Evolutionary conservation across 1,140 invertebrate species (phyloP).

Genomic region (Drosophila asahinai): DNA sequence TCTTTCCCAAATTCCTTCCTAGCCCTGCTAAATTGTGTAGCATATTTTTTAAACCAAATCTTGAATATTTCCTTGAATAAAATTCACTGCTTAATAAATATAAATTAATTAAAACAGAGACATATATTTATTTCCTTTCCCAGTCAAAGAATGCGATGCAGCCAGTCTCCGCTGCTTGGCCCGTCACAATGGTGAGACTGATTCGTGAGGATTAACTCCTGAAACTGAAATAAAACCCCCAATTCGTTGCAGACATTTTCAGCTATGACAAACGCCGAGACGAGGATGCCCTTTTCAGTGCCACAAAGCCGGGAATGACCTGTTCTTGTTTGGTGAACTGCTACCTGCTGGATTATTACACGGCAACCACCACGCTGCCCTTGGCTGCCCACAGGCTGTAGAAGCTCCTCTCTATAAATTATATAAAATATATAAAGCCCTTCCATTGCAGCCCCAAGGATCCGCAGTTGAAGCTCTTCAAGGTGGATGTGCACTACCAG

Average conservation of each 20-base stretch:
- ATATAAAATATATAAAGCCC: background rate
- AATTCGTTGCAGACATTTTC: slow-evolving; percentile 67
- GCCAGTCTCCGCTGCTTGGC: slow-evolving; percentile 63
- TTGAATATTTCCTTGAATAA: no score
- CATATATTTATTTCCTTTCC: background rate
- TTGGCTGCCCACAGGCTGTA: slow-evolving; percentile 39
- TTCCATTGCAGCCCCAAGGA: slow-evolving; percentile 18
- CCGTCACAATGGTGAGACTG: slow-evolving; percentile 64
- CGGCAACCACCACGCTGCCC: slow-evolving; percentile 68
- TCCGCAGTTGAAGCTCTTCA: slow-evolving; percentile 49
- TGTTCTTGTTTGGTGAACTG: slow-evolving; percentile 74
- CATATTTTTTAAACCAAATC: background rate
- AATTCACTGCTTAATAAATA: no score
- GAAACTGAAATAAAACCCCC: background rate
- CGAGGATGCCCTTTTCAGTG: slow-evolving; percentile 72
- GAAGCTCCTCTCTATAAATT: background rate
- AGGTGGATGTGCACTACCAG: slow-evolving; percentile 77
- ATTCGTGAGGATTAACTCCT: background rate
- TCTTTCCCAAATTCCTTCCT: background rate
- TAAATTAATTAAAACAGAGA: no score
- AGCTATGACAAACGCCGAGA: slow-evolving; percentile 73
- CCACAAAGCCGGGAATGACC: slow-evolving; percentile 73
- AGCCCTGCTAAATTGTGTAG: background rate
- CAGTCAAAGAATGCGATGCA: slow-evolving; percentile 62
- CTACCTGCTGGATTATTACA: slow-evolving; percentile 71